These are phyloP conservation scores for Girardia tigrina DNA, from an alignment of 2,888 invertebrate species.

Conservation along the genomic window DNA sequence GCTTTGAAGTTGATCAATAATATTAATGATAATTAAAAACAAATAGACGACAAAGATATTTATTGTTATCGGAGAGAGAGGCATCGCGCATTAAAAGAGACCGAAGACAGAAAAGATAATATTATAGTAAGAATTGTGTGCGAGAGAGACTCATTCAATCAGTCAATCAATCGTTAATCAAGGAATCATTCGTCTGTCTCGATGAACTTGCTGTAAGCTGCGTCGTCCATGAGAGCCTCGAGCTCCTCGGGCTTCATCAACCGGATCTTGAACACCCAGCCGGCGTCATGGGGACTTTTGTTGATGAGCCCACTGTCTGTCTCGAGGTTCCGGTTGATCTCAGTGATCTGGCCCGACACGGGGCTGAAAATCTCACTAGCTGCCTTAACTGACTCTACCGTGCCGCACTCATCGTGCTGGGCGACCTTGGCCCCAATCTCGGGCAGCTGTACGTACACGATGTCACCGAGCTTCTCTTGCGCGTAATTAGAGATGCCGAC, in stretches of 20 bases:
- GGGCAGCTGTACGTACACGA: slow-evolving; percentile 85
- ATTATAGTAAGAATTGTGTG: no score
- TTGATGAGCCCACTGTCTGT: slow-evolving; percentile 75
- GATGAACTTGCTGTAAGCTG: slow-evolving; percentile 67
- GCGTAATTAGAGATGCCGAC: slow-evolving; percentile 79
- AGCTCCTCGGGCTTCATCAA: slow-evolving; percentile 63
- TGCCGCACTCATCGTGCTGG: slow-evolving; percentile 76
- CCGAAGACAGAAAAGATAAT: no score
- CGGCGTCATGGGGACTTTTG: slow-evolving; percentile 74
- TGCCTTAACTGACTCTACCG: slow-evolving; percentile 92
- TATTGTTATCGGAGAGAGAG: no score
- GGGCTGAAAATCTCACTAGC: slow-evolving; percentile 92
- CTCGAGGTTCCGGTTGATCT: slow-evolving; percentile 68
- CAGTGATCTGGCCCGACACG: slow-evolving; percentile 69
- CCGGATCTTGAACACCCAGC: slow-evolving; percentile 86
- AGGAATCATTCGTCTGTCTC: slow-evolving; percentile 51
- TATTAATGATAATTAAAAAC: no score
- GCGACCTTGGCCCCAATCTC: slow-evolving; percentile 61
- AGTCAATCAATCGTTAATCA: no score
- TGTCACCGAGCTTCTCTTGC: slow-evolving; percentile 81
- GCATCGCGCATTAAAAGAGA: no score
- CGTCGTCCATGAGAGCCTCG: slow-evolving; percentile 67
- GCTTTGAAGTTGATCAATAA: no score
- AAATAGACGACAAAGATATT: no score
- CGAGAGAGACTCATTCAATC: no score